phyloP scores from a whole-genome alignment of 92 coral and sea anemone species.

The Epizoanthus rinbou region DNA sequence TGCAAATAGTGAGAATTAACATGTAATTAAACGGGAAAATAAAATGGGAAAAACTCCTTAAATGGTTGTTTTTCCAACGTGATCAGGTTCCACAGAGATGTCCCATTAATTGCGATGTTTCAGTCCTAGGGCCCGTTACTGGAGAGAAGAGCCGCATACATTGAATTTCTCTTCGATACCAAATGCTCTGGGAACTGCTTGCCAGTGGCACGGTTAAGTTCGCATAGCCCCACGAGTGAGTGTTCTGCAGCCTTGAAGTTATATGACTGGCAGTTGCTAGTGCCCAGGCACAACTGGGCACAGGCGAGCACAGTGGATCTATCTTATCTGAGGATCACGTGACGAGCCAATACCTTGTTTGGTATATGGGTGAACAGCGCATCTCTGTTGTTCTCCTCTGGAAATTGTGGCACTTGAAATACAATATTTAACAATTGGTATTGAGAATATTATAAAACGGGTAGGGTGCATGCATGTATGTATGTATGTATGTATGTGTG shows the following conservation, averaged over 20 bases:
- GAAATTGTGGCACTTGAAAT: no score
- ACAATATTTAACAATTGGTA: no score
- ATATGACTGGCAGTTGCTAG: background rate
- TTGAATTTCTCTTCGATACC: background rate
- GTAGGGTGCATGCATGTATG: no score
- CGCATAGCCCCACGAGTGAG: background rate
- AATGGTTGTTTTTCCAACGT: no score
- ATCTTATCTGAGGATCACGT: conserved; percentile 1
- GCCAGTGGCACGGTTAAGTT: background rate
- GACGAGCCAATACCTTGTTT: conserved; percentile 8
- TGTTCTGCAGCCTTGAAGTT: background rate
- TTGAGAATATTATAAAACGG: no score
- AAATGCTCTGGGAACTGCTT: background rate
- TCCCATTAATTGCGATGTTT: no score
- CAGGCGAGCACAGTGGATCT: background rate
- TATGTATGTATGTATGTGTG: no score
- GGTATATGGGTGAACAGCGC: conserved; percentile 8
- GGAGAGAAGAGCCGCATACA: background rate
- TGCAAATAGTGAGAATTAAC: no score
- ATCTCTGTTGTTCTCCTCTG: background rate
- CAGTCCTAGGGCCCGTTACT: no score
- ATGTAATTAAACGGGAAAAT: no score
- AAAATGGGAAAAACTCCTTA: no score
- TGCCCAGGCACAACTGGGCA: conserved; percentile 10
- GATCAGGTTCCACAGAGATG: no score